Evolutionary conservation across 2,113 vertebrate genomes (phyloP).

Genomic region (Thalassoma bifasciatum): DNA sequence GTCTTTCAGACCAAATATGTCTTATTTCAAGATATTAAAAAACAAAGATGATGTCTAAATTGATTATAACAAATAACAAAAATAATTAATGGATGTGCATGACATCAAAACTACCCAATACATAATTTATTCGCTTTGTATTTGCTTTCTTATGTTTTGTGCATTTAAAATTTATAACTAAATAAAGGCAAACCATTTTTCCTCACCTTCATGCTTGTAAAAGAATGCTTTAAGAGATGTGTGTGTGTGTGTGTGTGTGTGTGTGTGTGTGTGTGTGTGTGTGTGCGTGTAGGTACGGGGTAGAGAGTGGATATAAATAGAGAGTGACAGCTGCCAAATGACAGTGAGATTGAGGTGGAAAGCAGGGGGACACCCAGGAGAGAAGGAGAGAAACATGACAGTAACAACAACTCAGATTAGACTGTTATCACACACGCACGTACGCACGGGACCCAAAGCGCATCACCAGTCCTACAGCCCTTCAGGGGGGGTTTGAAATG

Average conservation of each 20-base stretch:
- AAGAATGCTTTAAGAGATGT: not conserved
- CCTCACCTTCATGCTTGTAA: not conserved
- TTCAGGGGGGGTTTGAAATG: conserved; percentile 46
- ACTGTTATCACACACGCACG: conserved; percentile 64
- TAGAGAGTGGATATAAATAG: conserved; percentile 82
- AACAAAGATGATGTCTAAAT: too few species aligned
- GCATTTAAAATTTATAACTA: too few species aligned
- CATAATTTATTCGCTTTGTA: too few species aligned
- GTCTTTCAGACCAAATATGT: too few species aligned
- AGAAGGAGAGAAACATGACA: conserved; percentile 91
- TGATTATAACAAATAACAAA: too few species aligned
- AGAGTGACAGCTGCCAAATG: conserved; percentile 88
- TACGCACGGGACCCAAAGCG: conserved; percentile 10
- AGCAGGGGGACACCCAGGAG: conserved; percentile 85
- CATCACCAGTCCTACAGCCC: conserved; percentile 8
- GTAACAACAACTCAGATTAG: conserved; percentile 91
- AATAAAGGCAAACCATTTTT: too few species aligned
- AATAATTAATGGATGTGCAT: not conserved
- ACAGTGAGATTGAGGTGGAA: conserved; percentile 87
- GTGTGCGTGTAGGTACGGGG: not conserved
- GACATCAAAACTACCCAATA: not conserved
- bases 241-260: not conserved
- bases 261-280: not conserved
- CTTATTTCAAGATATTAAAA: too few species aligned
- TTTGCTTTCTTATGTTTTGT: too few species aligned